Conservation (phyloP, 2,113 vertebrate genomes). For the Chloropsis hardwickii region DNA sequence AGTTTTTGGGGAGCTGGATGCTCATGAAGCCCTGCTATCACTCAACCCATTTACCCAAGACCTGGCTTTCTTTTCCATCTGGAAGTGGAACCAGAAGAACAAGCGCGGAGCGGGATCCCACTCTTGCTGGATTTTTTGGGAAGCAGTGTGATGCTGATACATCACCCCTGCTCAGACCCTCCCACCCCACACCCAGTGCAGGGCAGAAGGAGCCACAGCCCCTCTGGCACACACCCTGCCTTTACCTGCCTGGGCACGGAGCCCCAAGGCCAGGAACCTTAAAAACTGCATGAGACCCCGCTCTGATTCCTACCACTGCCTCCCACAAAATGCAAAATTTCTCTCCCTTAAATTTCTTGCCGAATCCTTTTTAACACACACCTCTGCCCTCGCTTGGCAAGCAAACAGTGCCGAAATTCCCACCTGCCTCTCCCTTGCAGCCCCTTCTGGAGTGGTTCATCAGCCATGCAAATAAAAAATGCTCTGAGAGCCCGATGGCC, state of each 20-base stretch:
- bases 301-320: background rate
- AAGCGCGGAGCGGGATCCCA: fast-evolving
- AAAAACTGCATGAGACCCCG: background rate
- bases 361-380: background rate
- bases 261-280: background rate
- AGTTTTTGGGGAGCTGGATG: background rate
- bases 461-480: conserved; percentile 57
- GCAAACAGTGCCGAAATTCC: background rate
- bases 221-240: fast-evolving
- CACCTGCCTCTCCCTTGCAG: background rate
- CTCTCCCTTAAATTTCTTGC: background rate
- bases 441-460: conserved; percentile 44
- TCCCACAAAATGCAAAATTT: background rate
- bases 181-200: background rate
- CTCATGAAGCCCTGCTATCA: background rate
- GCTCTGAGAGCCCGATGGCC: background rate
- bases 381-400: background rate
- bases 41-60: background rate
- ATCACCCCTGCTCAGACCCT: background rate
- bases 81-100: background rate
- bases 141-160: background rate
- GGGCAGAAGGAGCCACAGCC: background rate
- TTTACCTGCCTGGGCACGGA: background rate
- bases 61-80: background rate
- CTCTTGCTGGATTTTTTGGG: background rate